Percentiles rank a stretch among this genome's conserved stretches.
phyloP scores from a whole-genome alignment of 1,140 invertebrate species.

The Brachionus calyciflorus region DNA sequence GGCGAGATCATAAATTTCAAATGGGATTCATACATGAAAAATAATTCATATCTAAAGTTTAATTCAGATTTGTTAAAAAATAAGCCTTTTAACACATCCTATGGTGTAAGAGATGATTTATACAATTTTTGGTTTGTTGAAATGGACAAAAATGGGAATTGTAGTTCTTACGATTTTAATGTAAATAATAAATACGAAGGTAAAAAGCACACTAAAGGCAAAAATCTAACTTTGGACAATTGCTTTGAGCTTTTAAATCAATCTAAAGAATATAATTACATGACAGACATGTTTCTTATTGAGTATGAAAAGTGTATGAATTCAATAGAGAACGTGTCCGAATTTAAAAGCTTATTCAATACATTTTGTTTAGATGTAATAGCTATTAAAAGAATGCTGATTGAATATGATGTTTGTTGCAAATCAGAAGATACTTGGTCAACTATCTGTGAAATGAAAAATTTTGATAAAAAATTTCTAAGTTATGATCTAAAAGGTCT shows the following conservation, averaged over 20 bases:
- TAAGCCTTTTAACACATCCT: not conserved
- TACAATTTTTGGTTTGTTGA: slow-evolving; percentile 37
- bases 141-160: slow-evolving; percentile 41
- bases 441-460: slow-evolving; percentile 14
- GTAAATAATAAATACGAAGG: not conserved
- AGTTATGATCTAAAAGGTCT: not conserved
- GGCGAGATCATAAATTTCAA: not conserved
- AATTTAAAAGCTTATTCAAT: slow-evolving; percentile 18
- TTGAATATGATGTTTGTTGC: slow-evolving; percentile 33
- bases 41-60: not conserved
- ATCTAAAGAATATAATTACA: slow-evolving; percentile 29
- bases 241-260: slow-evolving; percentile 21
- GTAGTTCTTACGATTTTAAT: slow-evolving; percentile 14
- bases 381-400: slow-evolving; percentile 13
- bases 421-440: not conserved
- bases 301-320: slow-evolving; percentile 43
- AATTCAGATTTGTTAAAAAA: not conserved
- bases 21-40: slow-evolving; percentile 19
- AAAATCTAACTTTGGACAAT: not conserved
- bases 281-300: slow-evolving; percentile 22
- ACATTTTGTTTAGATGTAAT: slow-evolving; percentile 37
- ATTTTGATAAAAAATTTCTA: slow-evolving; percentile 28
- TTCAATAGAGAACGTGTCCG: not conserved
- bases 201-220: slow-evolving; percentile 8
- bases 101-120: slow-evolving; percentile 2